These are phyloP conservation scores for Steinernema hermaphroditum DNA, from an alignment of 2,888 invertebrate genomes.

Conservation along the genomic window DNA sequence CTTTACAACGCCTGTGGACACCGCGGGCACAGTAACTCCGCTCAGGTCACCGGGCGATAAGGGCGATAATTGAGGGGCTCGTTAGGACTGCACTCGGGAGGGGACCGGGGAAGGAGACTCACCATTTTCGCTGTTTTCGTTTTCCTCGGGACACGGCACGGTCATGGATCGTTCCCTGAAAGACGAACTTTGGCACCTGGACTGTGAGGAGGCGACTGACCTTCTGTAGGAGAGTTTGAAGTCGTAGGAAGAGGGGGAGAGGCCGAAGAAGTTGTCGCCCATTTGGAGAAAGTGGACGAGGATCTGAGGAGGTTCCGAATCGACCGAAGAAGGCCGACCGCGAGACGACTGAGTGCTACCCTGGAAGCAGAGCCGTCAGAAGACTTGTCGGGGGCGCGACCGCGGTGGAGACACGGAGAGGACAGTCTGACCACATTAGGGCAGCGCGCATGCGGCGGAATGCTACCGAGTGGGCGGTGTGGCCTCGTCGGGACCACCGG, in stretches of 20 bases:
- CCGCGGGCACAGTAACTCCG: not conserved
- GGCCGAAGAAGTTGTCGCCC: not conserved
- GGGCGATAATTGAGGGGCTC: not conserved
- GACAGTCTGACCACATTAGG: conserved; percentile 5
- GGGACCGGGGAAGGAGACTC: not conserved
- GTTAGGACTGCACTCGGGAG: no score
- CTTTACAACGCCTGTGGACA: conserved; percentile 8
- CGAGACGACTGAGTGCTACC: not conserved
- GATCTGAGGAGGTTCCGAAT: not conserved
- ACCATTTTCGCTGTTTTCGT: conserved; percentile 13
- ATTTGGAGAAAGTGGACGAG: not conserved
- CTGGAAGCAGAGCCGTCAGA: not conserved
- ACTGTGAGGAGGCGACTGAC: not conserved
- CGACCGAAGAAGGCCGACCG: not conserved
- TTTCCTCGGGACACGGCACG: not conserved
- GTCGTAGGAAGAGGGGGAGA: not conserved
- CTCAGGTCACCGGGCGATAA: not conserved
- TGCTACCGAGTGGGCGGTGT: not conserved
- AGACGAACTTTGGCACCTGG: not conserved
- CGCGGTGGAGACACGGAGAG: not conserved
- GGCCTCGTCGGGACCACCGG: no score
- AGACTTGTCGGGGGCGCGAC: not conserved
- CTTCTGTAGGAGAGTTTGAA: not conserved
- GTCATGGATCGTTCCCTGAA: conserved; percentile 19
- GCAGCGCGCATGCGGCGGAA: not conserved